These are phyloP conservation scores for Panagrolaimus sp. DNA, from an alignment of 1,140 invertebrate genomes.

Conservation along the genomic window DNA sequence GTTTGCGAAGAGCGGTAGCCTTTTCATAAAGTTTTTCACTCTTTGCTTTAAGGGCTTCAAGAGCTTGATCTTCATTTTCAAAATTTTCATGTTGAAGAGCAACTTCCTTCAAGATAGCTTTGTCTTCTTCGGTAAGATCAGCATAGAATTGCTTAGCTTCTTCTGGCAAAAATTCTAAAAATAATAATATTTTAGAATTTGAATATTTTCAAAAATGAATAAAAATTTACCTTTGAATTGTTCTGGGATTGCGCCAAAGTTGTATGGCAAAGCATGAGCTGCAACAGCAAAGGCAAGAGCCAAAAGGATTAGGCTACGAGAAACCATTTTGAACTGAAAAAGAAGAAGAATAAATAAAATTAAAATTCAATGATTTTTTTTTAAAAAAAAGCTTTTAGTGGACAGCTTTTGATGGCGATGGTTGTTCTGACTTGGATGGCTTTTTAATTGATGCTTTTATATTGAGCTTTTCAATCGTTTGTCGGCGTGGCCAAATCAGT, in stretches of 20 bases:
- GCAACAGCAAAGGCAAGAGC: constrained; percentile 10
- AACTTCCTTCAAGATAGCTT: constrained; percentile 38
- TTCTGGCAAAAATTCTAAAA: constrained; percentile 37
- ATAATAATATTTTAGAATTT: neutral
- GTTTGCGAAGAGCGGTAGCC: constrained; percentile 33
- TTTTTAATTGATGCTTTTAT: constrained; percentile 2
- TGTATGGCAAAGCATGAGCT: constrained; percentile 22
- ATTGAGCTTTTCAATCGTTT: neutral
- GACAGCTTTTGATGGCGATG: no score
- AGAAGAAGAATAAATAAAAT: neutral
- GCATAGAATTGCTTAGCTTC: constrained; percentile 44
- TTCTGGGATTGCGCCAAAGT: constrained; percentile 27
- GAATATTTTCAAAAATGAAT: neutral
- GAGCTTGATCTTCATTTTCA: constrained; percentile 35
- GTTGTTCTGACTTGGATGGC: no score
- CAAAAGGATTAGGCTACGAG: neutral
- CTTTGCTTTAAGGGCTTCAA: constrained; percentile 42
- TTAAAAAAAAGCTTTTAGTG: no score
- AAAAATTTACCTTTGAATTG: constrained; percentile 25
- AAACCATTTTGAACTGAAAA: constrained; percentile 4
- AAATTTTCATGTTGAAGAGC: constrained; percentile 36
- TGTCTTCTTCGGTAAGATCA: constrained; percentile 45
- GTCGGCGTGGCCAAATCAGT: neutral
- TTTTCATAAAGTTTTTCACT: constrained; percentile 44
- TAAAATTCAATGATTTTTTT: no score